A percentile compares a stretch with the other conserved stretches of the same genome.
Conservation (phyloP, 2,888 invertebrate genomes). For the Melipona bicolor region DNA sequence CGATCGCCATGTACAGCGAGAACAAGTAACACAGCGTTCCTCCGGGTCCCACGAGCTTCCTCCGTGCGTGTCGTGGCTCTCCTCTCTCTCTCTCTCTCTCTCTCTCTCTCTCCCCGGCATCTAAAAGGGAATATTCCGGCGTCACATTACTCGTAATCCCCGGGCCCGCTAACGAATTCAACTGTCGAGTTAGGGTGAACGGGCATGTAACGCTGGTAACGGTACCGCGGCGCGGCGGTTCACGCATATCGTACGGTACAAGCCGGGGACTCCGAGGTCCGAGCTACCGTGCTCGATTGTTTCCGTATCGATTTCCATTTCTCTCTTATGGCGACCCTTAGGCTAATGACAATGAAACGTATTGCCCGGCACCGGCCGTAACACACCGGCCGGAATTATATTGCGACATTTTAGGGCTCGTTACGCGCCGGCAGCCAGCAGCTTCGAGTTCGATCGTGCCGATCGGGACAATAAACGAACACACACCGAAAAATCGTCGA, state of each 20-base stretch:
- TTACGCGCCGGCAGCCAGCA: slow-evolving; percentile 25
- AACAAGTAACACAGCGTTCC: not conserved
- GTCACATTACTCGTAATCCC: slow-evolving; percentile 66
- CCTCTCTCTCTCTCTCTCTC: not conserved
- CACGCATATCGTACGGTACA: slow-evolving; percentile 55
- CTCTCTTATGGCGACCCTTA: slow-evolving; percentile 61
- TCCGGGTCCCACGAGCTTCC: not conserved
- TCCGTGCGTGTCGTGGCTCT: too few relatives aligned
- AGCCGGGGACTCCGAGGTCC: slow-evolving; percentile 4
- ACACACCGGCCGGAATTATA: slow-evolving; percentile 27
- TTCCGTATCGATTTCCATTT: slow-evolving; percentile 69
- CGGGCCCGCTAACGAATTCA: slow-evolving; percentile 62
- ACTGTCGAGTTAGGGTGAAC: slow-evolving; percentile 61
- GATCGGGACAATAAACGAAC: slow-evolving; percentile 37
- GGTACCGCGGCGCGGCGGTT: slow-evolving; percentile 48
- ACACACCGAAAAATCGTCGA: slow-evolving; percentile 31
- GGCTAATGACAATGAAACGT: slow-evolving; percentile 62
- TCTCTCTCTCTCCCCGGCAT: slow-evolving; percentile 14
- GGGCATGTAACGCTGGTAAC: slow-evolving; percentile 66
- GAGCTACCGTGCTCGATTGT: slow-evolving; percentile 63
- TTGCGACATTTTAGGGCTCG: slow-evolving; percentile 59
- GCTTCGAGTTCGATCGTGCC: slow-evolving; percentile 4
- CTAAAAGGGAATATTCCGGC: slow-evolving; percentile 56
- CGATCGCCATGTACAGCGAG: slow-evolving; percentile 40
- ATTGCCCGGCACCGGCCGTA: slow-evolving; percentile 21